phyloP scores from a whole-genome alignment of 2,888 invertebrate species.

The Sisyra nigra region DNA sequence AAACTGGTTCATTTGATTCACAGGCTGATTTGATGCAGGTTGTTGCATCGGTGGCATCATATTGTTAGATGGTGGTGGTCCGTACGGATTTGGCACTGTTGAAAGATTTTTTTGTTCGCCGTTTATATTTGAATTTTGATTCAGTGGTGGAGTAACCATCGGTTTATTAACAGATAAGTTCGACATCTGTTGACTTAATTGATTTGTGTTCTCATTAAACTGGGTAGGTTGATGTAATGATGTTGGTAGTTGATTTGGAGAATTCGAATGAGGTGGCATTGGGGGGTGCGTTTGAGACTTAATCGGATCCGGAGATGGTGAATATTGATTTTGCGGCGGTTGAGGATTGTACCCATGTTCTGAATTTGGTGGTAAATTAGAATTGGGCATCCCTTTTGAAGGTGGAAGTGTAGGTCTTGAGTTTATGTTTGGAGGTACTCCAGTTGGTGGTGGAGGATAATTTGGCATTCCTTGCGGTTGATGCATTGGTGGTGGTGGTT shows the following conservation, averaged over 20 bases:
- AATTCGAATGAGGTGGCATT: background rate
- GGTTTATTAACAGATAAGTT: background rate
- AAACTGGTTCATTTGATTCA: no score
- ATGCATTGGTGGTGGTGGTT: background rate
- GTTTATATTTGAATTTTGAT: background rate
- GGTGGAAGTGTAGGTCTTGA: background rate
- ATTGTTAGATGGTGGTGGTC: background rate
- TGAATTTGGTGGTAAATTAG: background rate
- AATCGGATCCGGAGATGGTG: background rate
- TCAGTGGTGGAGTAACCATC: background rate
- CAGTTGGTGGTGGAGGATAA: background rate
- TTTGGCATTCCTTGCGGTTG: background rate
- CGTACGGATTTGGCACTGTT: background rate
- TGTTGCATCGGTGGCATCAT: background rate
- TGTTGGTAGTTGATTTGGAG: background rate
- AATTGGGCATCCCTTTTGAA: background rate
- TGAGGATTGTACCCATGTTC: background rate
- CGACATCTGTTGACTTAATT: constrained; percentile 2
- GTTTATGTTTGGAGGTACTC: background rate
- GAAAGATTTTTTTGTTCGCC: background rate
- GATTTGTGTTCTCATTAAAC: background rate
- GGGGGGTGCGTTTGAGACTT: background rate
- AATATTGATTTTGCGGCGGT: no score
- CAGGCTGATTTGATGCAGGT: background rate
- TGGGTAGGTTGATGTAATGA: background rate